Evolutionary conservation across 2,888 invertebrate species (phyloP), one percentile per base, ranked within the genome.

Genomic region (Temnothorax ravouxi): DNA sequence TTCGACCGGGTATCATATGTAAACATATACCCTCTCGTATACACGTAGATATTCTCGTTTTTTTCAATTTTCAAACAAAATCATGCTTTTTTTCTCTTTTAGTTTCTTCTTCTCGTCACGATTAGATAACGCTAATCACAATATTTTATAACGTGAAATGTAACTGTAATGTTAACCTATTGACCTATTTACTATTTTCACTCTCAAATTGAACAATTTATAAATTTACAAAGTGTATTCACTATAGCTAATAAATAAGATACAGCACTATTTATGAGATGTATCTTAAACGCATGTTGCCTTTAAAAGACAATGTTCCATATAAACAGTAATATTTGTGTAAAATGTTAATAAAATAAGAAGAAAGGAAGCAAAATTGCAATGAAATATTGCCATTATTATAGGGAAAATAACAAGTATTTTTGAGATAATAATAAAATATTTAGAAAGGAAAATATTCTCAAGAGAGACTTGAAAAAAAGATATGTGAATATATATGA

Each of bases 1-100:
- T 89, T 82, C 75, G 59, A n/a, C 71, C 56, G 66, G 72, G 64
- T 75, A 79, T 88, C 72, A 54, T 81, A 50, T 47, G 15, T 44
- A 79, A 84, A 76, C 64, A 38, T 44, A 61, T 44, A 8, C 67
- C 59, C 9, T 67, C 44, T 61, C 56, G 41, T 59, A 34, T 66
- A 66, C 25, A 44, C 5, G 9, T 34, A 34, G 50, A 47, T 9
- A 21, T 34, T 25, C 18, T 47, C 21, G 13, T 56, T 59, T 79
- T 79, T 41, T 66, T 21, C 3, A 29, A 18, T 67, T 67, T 15
- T 64, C 3, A 56, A 52, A 29, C 3, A 3, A 56, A 47, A 79
- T 50, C 2, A 11, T 21, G 21, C 59, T 41, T 41, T 52, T 66
- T 77, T 1, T 38, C 11, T 50, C 41, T 21, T 18, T 29, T 29